These are phyloP conservation scores for Adelphocoris suturalis DNA, from an alignment of 2,888 invertebrate genomes.

Conservation along the genomic window DNA sequence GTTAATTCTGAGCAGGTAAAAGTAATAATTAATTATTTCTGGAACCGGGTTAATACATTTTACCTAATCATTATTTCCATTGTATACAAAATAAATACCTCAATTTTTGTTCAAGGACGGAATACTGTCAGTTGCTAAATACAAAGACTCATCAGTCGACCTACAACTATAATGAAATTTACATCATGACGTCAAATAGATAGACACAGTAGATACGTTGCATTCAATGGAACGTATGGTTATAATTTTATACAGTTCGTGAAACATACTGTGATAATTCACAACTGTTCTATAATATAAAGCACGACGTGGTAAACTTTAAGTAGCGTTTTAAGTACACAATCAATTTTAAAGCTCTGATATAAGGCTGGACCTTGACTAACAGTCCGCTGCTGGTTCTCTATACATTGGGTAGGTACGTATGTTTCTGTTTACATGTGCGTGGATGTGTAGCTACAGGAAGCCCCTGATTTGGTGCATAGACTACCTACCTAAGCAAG, in stretches of 20 bases:
- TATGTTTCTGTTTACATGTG: neutral
- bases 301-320: neutral
- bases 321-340: neutral
- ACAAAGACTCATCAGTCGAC: neutral
- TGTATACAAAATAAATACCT: neutral
- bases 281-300: neutral
- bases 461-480: neutral
- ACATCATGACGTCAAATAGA: neutral
- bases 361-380: neutral
- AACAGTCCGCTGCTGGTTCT: neutral
- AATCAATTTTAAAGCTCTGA: neutral
- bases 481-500: constrained; percentile 9
- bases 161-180: neutral
- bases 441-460: constrained; percentile 11
- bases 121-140: constrained; percentile 27
- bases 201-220: neutral
- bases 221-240: neutral
- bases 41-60: too few species aligned
- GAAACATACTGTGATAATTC: neutral
- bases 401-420: neutral
- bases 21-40: too few species aligned
- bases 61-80: too few species aligned
- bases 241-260: constrained; percentile 3
- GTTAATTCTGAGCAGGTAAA: too few species aligned
- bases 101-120: neutral